Conservation (phyloP, 2,888 invertebrate genomes). For the Ceraclea dissimilis region DNA sequence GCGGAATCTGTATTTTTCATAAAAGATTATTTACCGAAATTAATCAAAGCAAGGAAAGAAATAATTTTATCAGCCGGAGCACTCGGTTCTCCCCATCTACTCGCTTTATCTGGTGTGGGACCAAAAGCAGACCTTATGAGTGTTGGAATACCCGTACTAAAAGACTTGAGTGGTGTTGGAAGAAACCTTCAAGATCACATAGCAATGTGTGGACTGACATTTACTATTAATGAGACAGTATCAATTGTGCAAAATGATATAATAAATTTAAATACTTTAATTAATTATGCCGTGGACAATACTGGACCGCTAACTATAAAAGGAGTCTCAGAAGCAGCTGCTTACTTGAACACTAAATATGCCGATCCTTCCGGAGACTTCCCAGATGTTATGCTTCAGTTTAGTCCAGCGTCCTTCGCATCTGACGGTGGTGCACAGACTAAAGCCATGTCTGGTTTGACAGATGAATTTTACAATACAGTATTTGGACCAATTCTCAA, state of each 20-base stretch:
- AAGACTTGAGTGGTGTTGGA: slow-evolving; percentile 40
- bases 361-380: slow-evolving; percentile 51
- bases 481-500: slow-evolving; percentile 61
- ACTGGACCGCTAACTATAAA: slow-evolving; percentile 52
- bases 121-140: slow-evolving; percentile 33
- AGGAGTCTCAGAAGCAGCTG: slow-evolving; percentile 59
- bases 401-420: not conserved
- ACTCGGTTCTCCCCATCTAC: slow-evolving; percentile 40
- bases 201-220: slow-evolving; percentile 55
- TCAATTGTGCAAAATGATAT: not conserved
- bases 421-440: slow-evolving; percentile 53
- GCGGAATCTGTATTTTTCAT: slow-evolving; percentile 34
- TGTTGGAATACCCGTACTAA: slow-evolving; percentile 33
- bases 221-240: slow-evolving; percentile 3
- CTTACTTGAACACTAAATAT: slow-evolving; percentile 56
- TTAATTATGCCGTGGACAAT: slow-evolving; percentile 18
- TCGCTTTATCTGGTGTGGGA: slow-evolving; percentile 45
- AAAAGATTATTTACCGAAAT: slow-evolving; percentile 28
- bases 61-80: slow-evolving; percentile 42
- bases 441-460: slow-evolving; percentile 58
- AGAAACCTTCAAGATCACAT: slow-evolving; percentile 42
- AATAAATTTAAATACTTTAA: not conserved
- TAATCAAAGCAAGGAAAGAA: slow-evolving; percentile 35
- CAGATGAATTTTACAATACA: slow-evolving; percentile 58
- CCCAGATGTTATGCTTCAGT: slow-evolving; percentile 34